Conservation (phyloP, 2,113 vertebrate species). For the Lepus europaeus region DNA sequence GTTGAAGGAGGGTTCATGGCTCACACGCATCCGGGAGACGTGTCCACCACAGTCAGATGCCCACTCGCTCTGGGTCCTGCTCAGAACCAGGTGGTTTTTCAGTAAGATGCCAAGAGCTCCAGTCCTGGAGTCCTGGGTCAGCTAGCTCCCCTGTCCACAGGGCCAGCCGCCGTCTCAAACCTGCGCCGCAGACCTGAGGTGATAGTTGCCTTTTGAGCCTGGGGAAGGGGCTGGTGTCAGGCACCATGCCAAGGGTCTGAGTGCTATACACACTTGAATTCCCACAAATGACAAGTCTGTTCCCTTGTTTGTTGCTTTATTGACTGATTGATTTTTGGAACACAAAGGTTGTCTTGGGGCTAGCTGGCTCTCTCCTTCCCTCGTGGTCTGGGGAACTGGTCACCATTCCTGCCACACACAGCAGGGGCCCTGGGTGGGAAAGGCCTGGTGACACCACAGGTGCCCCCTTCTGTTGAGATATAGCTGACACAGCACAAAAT, state of each 20-base stretch:
- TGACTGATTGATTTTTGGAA: conserved; percentile 31
- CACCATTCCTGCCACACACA: too few species aligned
- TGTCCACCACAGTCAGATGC: conserved; percentile 8
- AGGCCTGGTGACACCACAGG: neutral
- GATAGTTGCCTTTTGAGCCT: conserved; percentile 22
- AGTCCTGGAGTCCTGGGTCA: neutral
- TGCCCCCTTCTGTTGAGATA: neutral
- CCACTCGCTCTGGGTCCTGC: neutral
- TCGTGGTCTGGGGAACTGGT: neutral
- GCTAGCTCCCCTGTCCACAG: neutral
- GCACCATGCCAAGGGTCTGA: neutral
- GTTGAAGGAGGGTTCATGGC: neutral
- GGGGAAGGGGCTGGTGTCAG: conserved; percentile 36
- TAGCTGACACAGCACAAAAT: neutral
- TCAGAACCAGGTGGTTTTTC: conserved; percentile 14
- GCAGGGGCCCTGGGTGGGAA: neutral
- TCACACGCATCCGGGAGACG: neutral
- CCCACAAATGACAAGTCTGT: conserved; percentile 49
- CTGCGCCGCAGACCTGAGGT: neutral
- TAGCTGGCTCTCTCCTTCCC: neutral
- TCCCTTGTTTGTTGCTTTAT: conserved; percentile 36
- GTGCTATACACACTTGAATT: neutral
- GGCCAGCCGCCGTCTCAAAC: neutral
- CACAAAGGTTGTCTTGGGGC: neutral
- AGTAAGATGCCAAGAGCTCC: neutral